phyloP scores from a whole-genome alignment of 2,113 vertebrate genomes.

The Pangasianodon gigas region DNA sequence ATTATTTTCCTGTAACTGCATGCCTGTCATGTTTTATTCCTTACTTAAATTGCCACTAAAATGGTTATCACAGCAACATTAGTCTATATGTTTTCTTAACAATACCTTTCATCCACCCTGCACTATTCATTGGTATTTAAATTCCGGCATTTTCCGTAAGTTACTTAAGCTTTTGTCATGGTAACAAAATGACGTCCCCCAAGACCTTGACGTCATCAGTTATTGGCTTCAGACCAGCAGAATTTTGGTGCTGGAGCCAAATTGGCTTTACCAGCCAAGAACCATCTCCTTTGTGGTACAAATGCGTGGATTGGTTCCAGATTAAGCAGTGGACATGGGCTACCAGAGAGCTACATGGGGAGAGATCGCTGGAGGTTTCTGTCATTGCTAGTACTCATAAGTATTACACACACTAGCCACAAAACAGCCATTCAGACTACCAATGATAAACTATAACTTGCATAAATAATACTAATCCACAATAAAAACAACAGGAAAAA shows the following conservation, averaged over 20 bases:
- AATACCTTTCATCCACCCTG: not conserved
- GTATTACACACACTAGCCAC: not conserved
- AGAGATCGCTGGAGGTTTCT: not conserved
- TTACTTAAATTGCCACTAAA: not conserved
- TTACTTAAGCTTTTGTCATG: constrained; percentile 6
- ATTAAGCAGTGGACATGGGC: not conserved
- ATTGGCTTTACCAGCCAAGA: not conserved
- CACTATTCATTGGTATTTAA: not conserved
- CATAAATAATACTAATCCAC: not conserved
- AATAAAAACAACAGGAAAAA: not conserved
- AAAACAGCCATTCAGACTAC: not conserved
- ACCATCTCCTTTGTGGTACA: not conserved
- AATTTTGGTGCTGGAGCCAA: not conserved
- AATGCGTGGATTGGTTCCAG: not conserved
- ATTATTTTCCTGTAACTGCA: not conserved
- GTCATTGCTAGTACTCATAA: not conserved
- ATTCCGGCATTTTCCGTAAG: not conserved
- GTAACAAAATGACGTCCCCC: not conserved
- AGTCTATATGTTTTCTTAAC: not conserved
- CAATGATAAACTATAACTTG: not conserved
- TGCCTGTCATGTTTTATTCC: not conserved
- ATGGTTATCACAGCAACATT: not conserved
- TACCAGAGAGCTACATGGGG: not conserved
- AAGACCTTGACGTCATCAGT: not conserved
- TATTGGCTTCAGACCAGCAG: not conserved